These are phyloP conservation scores for Chirona hameri DNA, from an alignment of 2,888 invertebrate species.

Conservation along the genomic window DNA sequence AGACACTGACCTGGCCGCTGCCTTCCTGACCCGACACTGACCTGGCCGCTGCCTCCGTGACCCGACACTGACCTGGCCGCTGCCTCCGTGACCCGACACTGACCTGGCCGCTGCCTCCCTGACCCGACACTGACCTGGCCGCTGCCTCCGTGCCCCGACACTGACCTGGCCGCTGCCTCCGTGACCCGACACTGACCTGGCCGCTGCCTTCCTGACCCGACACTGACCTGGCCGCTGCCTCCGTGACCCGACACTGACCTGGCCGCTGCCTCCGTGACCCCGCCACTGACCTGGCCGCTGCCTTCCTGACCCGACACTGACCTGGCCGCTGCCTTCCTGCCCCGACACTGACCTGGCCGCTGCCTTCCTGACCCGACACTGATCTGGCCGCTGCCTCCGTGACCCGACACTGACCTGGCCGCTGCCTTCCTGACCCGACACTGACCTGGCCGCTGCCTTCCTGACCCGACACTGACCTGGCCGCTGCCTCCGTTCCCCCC, in stretches of 20 bases:
- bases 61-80: too few relatives aligned
- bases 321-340: too few relatives aligned
- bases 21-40: slow-evolving; percentile 47
- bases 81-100: not conserved
- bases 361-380: slow-evolving; percentile 76
- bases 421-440: slow-evolving; percentile 84
- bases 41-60: slow-evolving; percentile 92
- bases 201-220: too few relatives aligned
- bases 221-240: slow-evolving; percentile 83
- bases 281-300: slow-evolving; percentile 75
- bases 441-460: too few relatives aligned
- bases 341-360: slow-evolving; percentile 71
- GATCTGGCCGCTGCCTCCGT: too few relatives aligned
- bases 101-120: slow-evolving; percentile 94
- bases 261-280: too few relatives aligned
- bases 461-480: slow-evolving; percentile 59
- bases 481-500: slow-evolving; percentile 94
- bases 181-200: too few relatives aligned
- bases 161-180: slow-evolving; percentile 90
- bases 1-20: too few relatives aligned
- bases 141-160: too few relatives aligned
- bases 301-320: slow-evolving; percentile 69
- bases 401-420: slow-evolving; percentile 67
- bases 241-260: slow-evolving; percentile 53
- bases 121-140: too few relatives aligned